Base-by-base conservation (phyloP, 2,113 vertebrate genomes). In the Trogon melanurus region DNA sequence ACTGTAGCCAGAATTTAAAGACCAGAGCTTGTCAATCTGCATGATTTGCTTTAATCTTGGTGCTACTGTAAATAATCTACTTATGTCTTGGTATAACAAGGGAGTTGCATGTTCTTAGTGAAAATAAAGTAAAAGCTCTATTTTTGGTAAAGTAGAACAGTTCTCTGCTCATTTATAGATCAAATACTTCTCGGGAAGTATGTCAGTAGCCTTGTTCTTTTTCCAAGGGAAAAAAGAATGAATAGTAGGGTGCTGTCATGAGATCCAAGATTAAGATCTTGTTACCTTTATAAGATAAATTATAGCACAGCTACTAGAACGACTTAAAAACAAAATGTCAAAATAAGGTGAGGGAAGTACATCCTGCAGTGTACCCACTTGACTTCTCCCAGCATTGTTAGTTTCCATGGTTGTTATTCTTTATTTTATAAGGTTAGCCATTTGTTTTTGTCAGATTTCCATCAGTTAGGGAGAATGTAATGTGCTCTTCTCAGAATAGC, bases 371-470 rank as follows among this genome's bases (percentile, higher is more conserved):
- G 7, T 62, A 27, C 64, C 58, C 50, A 6, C 16, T 78, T 88
- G 51, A 67, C 30, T 91, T 95, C 48, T 74, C 25, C 16, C 53
- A 53, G 38, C 57, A 50, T 30, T 81, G 34, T 74, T 78, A 32
- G 23, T 65, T 92, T 91, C 30, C 17, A 0, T 48, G 36, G 10
- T 53, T 53, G 44, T 86, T 81, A n/a, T 23, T 17, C 44, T 58
- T 73, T 91, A 60, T 71, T 93, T 84, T 71, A 36, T 45, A 66
- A 45, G 16, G 21, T 73, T 85, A 90, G 71, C 30, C 53, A 5
- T 95, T 93, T 88, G 27, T 32, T 73, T 92, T 93, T 82, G 50
- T 76, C 30, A 57, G 13, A 66, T 91, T 85, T 91, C 34, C 11
- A 32, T 91, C 58, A 58, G 11, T 34, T 79, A 16, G 41, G n/a